Conservation (phyloP, 1,140 invertebrate species). For the Trigoniulus corallinus region DNA sequence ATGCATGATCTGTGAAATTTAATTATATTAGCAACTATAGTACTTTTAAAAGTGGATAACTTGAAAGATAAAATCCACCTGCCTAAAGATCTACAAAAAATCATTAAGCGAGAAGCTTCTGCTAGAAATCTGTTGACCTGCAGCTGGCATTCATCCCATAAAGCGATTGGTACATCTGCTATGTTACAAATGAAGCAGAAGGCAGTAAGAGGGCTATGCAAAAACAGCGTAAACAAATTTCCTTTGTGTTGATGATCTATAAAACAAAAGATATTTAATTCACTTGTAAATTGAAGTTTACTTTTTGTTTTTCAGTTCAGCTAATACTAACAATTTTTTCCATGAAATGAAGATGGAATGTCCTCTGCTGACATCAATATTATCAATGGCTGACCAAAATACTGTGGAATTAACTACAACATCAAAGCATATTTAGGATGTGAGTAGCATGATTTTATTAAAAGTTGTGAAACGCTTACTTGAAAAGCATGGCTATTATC, state of each 20-base stretch:
- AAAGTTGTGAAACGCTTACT: conserved; percentile 41
- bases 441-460: too few relatives aligned
- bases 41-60: too few relatives aligned
- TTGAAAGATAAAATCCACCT: too few relatives aligned
- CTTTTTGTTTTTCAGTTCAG: too few relatives aligned
- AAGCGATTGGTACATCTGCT: conserved; percentile 59
- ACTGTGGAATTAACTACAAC: conserved; percentile 36
- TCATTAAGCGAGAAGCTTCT: conserved; percentile 68
- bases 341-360: conserved; percentile 62
- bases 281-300: neutral
- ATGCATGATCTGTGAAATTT: neutral
- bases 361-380: conserved; percentile 87
- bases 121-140: conserved; percentile 77
- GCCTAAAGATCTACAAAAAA: conserved; percentile 61
- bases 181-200: conserved; percentile 86
- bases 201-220: conserved; percentile 82
- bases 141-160: conserved; percentile 79
- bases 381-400: conserved; percentile 88
- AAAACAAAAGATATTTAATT: conserved; percentile 21
- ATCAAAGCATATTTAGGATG: too few relatives aligned
- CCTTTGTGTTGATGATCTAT: conserved; percentile 79
- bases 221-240: conserved; percentile 83
- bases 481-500: conserved; percentile 90
- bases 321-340: conserved; percentile 32
- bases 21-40: neutral